Percentiles rank a stretch among this genome's conserved stretches.
These are phyloP conservation scores for Microcebus murinus DNA, from an alignment of 2,113 vertebrate species.

Conservation along the genomic window DNA sequence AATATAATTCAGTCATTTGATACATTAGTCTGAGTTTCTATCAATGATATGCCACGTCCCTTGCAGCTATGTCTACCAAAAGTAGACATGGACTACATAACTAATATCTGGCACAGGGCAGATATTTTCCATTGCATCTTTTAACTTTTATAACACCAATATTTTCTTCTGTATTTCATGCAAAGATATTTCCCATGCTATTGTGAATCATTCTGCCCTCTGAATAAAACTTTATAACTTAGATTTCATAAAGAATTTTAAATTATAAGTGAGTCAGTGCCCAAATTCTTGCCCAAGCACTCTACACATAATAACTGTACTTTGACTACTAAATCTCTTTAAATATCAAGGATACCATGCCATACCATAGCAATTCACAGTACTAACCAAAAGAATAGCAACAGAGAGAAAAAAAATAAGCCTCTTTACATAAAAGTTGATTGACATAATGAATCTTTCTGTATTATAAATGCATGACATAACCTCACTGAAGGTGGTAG, in stretches of 20 bases:
- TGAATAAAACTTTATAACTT: neutral
- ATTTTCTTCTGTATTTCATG: slow-evolving; percentile 1
- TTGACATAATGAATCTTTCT: neutral
- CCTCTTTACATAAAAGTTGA: neutral
- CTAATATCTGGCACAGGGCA: neutral
- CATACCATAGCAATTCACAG: neutral
- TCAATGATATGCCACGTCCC: neutral
- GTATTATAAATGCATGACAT: neutral
- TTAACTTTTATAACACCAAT: slow-evolving; percentile 27
- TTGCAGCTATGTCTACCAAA: neutral
- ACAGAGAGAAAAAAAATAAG: neutral
- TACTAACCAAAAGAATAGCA: neutral
- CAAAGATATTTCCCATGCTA: slow-evolving; percentile 27
- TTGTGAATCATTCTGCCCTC: slow-evolving; percentile 28
- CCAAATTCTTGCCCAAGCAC: neutral
- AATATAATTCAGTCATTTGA: neutral
- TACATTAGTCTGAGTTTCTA: neutral
- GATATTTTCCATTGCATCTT: neutral
- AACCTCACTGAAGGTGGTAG: neutral
- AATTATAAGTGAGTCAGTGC: slow-evolving; percentile 9
- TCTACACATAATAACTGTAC: neutral
- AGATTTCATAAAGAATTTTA: neutral
- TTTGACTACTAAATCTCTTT: neutral
- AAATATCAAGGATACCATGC: neutral
- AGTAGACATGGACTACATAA: neutral